These are phyloP conservation scores for Amiota minor DNA, from an alignment of 2,888 invertebrate species.

Conservation along the genomic window DNA sequence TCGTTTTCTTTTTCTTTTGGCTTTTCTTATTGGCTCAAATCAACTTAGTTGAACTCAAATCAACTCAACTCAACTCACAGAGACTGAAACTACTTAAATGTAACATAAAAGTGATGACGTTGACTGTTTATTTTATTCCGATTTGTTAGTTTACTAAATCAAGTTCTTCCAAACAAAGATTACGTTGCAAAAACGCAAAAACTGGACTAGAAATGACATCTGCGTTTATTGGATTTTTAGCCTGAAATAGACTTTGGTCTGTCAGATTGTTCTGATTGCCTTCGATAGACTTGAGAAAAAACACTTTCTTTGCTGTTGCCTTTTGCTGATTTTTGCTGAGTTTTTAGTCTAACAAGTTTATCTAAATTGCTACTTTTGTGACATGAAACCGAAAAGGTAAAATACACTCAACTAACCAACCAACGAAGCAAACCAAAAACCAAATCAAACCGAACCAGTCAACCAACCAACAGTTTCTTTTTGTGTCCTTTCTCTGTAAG, in stretches of 20 bases:
- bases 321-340: background rate
- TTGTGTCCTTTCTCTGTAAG: background rate
- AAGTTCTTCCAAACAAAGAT: background rate
- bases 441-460: no score
- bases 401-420: background rate
- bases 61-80: no score
- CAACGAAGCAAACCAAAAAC: no score
- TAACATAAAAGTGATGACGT: constrained; percentile 13
- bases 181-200: background rate
- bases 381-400: constrained; percentile 13
- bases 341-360: constrained; percentile 54
- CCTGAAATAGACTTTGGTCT: no score
- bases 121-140: background rate
- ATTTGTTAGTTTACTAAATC: background rate
- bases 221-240: background rate
- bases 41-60: background rate
- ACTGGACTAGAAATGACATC: background rate
- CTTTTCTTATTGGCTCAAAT: background rate
- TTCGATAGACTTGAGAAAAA: background rate
- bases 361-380: constrained; percentile 57
- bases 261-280: background rate
- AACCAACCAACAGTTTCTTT: no score
- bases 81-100: background rate
- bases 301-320: background rate
- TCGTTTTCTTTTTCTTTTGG: no score